Percentiles rank a stretch among this genome's conserved stretches.
Evolutionary conservation across 1,140 invertebrate species (phyloP).

Genomic region (Brachionus manjavacas): DNA sequence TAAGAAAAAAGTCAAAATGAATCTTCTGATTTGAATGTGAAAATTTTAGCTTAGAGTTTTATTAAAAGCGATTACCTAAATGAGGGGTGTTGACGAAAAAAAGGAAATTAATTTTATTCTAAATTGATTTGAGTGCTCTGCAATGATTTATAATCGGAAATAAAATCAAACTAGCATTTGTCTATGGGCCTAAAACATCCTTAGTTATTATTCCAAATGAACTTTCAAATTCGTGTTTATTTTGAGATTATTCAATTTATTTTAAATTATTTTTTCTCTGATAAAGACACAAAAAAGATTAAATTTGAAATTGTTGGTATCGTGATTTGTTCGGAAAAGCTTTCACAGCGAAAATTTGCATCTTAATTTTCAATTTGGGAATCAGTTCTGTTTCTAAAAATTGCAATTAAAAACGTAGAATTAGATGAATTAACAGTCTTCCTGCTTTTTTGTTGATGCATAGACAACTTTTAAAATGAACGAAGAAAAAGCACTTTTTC

Average conservation of each 20-base stretch:
- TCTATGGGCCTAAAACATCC: background rate
- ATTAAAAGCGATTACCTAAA: background rate
- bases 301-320: background rate
- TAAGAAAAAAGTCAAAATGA: too few relatives aligned
- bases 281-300: background rate
- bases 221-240: background rate
- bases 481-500: background rate
- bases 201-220: background rate
- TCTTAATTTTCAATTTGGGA: background rate
- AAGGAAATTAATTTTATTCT: background rate
- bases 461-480: background rate
- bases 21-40: too few relatives aligned
- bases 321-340: background rate
- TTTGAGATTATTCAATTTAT: background rate
- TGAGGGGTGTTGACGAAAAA: background rate
- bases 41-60: background rate
- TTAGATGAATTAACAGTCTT: background rate
- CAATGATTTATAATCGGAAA: background rate
- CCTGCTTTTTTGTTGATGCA: background rate
- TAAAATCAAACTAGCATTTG: background rate
- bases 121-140: background rate
- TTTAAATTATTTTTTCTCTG: background rate
- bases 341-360: slow-evolving; percentile 2
- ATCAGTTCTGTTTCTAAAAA: background rate
- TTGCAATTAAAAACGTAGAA: background rate